Percentiles rank a stretch among this genome's conserved stretches.
phyloP scores from a whole-genome alignment of 2,113 vertebrate genomes.

The Todiramphus saurophagus region DNA sequence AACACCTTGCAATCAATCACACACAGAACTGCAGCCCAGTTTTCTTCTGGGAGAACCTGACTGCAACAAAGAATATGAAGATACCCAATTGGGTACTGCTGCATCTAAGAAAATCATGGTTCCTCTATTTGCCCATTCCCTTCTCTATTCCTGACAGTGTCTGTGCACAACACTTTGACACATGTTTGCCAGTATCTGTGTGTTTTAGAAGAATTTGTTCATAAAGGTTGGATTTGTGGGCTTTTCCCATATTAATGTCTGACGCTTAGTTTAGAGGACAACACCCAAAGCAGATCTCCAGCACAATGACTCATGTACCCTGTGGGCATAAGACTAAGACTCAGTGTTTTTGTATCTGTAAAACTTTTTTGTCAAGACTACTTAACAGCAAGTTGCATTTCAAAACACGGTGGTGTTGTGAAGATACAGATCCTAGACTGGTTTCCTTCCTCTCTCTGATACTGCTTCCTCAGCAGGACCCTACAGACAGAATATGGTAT shows the following conservation, averaged over 20 bases:
- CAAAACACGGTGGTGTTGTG: background rate
- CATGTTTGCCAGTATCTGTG: background rate
- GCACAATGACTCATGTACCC: background rate
- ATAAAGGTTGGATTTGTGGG: background rate
- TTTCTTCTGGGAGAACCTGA: background rate
- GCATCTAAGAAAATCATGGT: background rate
- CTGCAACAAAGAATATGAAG: background rate
- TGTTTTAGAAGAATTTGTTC: background rate
- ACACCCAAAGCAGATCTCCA: background rate
- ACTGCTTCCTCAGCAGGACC: background rate
- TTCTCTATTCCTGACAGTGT: background rate
- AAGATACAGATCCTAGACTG: background rate
- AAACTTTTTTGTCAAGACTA: background rate
- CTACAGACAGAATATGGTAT: background rate
- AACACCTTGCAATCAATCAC: background rate
- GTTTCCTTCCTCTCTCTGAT: background rate
- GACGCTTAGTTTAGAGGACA: background rate
- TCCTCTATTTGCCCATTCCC: background rate
- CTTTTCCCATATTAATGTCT: background rate
- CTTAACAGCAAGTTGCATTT: background rate
- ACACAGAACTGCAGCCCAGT: background rate
- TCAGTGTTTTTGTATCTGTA: background rate
- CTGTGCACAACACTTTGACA: background rate
- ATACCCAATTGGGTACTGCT: rapidly evolving
- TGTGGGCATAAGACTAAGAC: background rate